Percentiles rank a stretch among this genome's conserved stretches.
Evolutionary conservation across 2,113 vertebrate genomes (phyloP).

Genomic region (Festucalex cinctus): DNA sequence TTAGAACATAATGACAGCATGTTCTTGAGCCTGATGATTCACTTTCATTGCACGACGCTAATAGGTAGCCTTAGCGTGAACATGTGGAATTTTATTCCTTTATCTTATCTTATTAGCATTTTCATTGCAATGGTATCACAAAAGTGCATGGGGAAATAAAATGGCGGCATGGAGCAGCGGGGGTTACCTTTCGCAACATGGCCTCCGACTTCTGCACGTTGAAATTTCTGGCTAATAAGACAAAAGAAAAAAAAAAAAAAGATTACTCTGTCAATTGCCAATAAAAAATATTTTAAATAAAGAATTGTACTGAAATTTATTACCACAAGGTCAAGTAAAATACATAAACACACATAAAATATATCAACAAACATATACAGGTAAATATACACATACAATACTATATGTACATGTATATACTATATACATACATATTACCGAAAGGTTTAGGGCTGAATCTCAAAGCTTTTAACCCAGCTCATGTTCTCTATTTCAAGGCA

Average conservation of each 20-base stretch:
- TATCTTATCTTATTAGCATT: constrained; percentile 26
- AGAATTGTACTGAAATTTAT: no score
- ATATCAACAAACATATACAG: no score
- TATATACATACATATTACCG: no score
- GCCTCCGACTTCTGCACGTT: constrained; percentile 87
- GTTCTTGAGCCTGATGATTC: neutral
- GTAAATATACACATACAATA: no score
- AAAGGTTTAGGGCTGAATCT: no score
- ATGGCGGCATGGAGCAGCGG: neutral
- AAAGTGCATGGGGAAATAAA: neutral
- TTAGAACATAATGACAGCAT: neutral
- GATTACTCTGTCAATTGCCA: neutral
- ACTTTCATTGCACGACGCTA: neutral
- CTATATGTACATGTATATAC: no score
- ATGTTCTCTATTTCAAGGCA: no score
- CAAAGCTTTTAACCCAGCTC: no score
- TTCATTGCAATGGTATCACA: constrained; percentile 9
- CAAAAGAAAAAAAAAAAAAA: neutral
- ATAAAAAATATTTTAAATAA: no score
- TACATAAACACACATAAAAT: no score
- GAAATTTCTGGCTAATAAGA: constrained; percentile 85
- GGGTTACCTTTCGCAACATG: constrained; percentile 91
- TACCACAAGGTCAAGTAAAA: no score
- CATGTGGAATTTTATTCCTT: neutral
- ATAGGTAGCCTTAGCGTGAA: neutral